Base-by-base conservation (phyloP, 2,888 invertebrate genomes). In the Pediacus dermestoides region DNA sequence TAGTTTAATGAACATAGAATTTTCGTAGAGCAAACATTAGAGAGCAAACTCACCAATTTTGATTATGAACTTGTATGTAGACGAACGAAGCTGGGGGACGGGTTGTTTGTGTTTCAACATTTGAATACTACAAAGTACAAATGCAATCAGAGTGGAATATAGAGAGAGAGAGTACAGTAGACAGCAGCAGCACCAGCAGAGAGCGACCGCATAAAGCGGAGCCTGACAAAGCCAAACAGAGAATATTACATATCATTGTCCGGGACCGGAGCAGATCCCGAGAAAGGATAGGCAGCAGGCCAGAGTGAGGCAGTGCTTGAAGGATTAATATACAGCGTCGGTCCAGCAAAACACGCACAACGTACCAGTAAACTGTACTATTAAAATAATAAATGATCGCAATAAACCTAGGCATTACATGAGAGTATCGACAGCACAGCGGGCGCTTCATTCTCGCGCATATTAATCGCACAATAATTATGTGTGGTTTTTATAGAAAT, bases 401-500 rank as follows among this genome's bases (percentile, higher is more conserved):
- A 53, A 65, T 65, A 65, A 64, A 66, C 52, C 60, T 60, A 60
- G 60, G 54, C 58, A 58, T 64, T 63, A 65, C 65, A 65, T 52
- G 64, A 53, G 53, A 55, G 58, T 57, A 63, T 64, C 62, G 64
- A 63, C 61, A 59, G 59, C 60, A 46, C 63, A 61, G 63, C 63
- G 50, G 61, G 61, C 47, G 46, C 53, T 55, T 57, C 55, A 49
- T 53, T 54, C 58, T 54, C 56, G 55, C 59, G 63, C 61, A 64
- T 64, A 64, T 66, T 66, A 66, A 66, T 66, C 58, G 61, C 54
- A 45, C 55, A 53, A 62, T 65, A 65, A 65, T 65, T 65, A 63
- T 59, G 48, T 39, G 49, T 48, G 41, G 52, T 58, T 58, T 56
- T 61, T 48, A 42, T 30, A 22, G 40, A 42, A 47, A 43, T 39